phyloP scores from a whole-genome alignment of 1,140 invertebrate genomes.

The Brachionus calyciflorus region DNA sequence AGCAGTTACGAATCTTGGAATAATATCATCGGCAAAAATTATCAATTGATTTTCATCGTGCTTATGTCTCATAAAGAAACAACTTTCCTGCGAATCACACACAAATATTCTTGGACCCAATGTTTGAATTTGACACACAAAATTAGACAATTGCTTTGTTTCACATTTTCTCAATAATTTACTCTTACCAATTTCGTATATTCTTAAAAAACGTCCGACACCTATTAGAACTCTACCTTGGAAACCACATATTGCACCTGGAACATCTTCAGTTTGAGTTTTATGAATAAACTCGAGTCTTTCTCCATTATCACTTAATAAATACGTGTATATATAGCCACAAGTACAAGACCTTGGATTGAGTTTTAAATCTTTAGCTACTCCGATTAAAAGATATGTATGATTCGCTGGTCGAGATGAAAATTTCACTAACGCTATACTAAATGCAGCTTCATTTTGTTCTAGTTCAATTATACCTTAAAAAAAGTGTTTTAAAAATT shows the following conservation, averaged over 20 bases:
- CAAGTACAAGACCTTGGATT: slow-evolving; percentile 76
- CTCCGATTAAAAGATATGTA: slow-evolving; percentile 76
- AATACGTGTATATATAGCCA: slow-evolving; percentile 82
- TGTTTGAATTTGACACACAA: slow-evolving; percentile 85
- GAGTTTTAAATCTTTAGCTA: slow-evolving; percentile 83
- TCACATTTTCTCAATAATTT: slow-evolving; percentile 96
- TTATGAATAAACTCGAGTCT: slow-evolving; percentile 86
- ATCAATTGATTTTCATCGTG: slow-evolving; percentile 93
- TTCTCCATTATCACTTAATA: slow-evolving; percentile 68
- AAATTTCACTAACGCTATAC: slow-evolving; percentile 72
- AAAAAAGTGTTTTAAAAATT: too few species aligned
- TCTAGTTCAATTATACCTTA: slow-evolving; percentile 78
- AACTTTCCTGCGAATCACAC: slow-evolving; percentile 92
- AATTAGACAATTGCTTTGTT: slow-evolving; percentile 94
- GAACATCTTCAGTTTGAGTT: slow-evolving; percentile 86
- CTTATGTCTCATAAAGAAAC: slow-evolving; percentile 92
- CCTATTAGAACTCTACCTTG: slow-evolving; percentile 87
- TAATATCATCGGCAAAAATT: slow-evolving; percentile 95
- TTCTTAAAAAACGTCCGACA: slow-evolving; percentile 81
- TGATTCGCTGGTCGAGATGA: slow-evolving; percentile 69
- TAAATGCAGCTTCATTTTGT: slow-evolving; percentile 89
- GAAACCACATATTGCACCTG: slow-evolving; percentile 76
- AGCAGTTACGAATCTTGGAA: slow-evolving; percentile 90
- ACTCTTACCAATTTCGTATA: slow-evolving; percentile 96
- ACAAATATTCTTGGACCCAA: slow-evolving; percentile 90